Evolutionary conservation across 37 sponge, comb jelly and placozoan species (phyloP), one percentile per base, ranked within the genome.

Genomic region (Aphrocallistes beatrix): DNA sequence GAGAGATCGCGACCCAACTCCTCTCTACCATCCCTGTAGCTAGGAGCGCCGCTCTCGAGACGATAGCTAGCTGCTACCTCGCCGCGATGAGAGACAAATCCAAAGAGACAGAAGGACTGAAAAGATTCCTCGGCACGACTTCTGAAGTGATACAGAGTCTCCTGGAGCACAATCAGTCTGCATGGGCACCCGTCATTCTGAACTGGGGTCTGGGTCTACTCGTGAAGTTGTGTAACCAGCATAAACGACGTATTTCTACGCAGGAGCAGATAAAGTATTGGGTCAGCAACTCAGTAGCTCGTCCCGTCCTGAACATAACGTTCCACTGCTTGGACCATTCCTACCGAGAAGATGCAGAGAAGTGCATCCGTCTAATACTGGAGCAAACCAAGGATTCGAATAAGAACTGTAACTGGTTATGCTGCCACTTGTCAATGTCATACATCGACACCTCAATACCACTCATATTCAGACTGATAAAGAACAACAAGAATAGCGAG

Each of bases 201-300:
- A 19, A 60, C 75, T 60, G 75, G 75, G 75, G 75, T 25, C 75
- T 60, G 75, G 34, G 75, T 13, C 75, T 60, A 3, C 75, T 60
- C 3, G 75, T 60, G 25, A 60, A 60, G 34, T 25, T 60, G 75
- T 25, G 75, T 13, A 60, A 6, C n/a, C 75, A 60, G 34, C 32
- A 60, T 30, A 19, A 19, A 3, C 75, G 75, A 3, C 25, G 75
- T 32, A 60, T 19, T 30, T 60, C 75, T 6, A 60, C 75, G n/a
- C 75, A 60, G 75, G 75, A 60, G n/a, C 75, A 60, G 34, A 60
- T 60, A 60, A 60, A 60, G 75, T 60, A 60, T 13, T 60, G 75
- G 75, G n/a, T 60, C 34, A 60, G 75, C 75, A 60, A 13, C 21
- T 30, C 10, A 30, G 75, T 60, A 30, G 75, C 34, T 3, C 10